Base-by-base conservation (phyloP, 2,797 vertebrate species). In the Serranus cabrilla region DNA sequence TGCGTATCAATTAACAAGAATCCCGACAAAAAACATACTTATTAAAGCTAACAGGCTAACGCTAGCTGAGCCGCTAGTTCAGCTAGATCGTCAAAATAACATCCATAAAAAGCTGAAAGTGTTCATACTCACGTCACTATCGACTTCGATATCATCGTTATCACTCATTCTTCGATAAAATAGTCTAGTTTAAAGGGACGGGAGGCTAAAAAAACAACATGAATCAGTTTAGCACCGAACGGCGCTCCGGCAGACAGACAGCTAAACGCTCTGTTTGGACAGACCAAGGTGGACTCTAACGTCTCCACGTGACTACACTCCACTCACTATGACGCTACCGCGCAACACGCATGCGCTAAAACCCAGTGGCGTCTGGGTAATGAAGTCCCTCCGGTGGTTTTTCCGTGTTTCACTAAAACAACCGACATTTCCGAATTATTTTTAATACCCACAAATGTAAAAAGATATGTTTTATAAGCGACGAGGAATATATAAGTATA, bases 131-230 rank as follows among this genome's bases (percentile, higher is more conserved):
- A 99, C 98, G 96, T 99, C 98, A 95, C 97, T 99, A 88, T 99
- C 98, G 94, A 99, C 97, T 96, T 99, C 97, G 97, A 99, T 99
- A 83, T 99, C 98, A 97, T 99, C 97, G 96, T 99, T 99, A 93
- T 99, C 97, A 93, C 98, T 99, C 98, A 99, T 99, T 96, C 95
- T 97, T 95, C 94, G 85, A 80, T 78, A 62, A 81, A 93, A 87
- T 85, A 13, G 84, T 86, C 73, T 80, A 81, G 75, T 91, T 88
- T 92, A 90, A 89, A 84, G 82, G 83, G 88, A 93, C 87, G 83
- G 71, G 90, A 54, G 80, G 85, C 91, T 92, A 81, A 78, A 93
- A 91, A 93, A 87, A 87, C 93, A 93, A 94, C 94, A 94, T 94
- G 93, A 86, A 95, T 83, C 76, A 81, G 70, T 79, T 81, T 78